Conservation (phyloP, 1,140 invertebrate genomes). For the Penaeus vannamei region DNA sequence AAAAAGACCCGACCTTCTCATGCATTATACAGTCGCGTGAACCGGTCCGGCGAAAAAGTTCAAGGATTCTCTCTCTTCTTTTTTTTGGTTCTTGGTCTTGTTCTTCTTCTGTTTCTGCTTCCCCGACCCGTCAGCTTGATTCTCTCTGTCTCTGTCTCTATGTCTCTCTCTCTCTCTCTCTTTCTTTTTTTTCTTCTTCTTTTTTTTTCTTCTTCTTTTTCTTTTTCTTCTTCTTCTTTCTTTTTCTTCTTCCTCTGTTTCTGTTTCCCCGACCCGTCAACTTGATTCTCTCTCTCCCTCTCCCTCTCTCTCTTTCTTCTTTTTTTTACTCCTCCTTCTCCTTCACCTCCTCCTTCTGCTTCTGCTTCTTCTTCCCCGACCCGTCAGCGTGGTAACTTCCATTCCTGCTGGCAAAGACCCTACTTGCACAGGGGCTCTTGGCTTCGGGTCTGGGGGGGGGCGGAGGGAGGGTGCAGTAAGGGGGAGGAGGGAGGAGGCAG, state of each 20-base stretch:
- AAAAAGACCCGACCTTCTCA: slow-evolving; percentile 3
- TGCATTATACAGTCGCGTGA: too few species aligned
- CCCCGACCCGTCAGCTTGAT: not conserved
- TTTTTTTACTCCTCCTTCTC: not conserved
- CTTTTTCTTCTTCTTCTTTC: not conserved
- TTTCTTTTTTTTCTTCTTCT: not conserved
- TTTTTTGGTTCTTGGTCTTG: not conserved
- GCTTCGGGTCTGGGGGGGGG: not conserved
- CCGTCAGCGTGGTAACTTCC: not conserved
- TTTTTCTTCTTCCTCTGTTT: not conserved
- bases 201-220: not conserved
- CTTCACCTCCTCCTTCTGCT: not conserved
- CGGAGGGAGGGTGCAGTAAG: not conserved
- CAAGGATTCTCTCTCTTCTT: not conserved
- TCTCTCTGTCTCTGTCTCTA: slow-evolving; percentile 12
- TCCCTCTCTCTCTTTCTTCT: slow-evolving; percentile 22
- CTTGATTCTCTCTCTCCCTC: slow-evolving; percentile 5
- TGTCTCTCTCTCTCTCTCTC: slow-evolving; percentile 20
- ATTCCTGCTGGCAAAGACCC: not conserved
- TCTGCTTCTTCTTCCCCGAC: not conserved
- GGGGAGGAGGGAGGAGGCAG: not conserved
- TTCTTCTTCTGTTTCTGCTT: not conserved
- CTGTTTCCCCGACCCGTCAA: not conserved
- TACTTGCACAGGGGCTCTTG: not conserved
- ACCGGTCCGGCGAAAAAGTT: too few species aligned